Base-by-base conservation (phyloP, 2,888 invertebrate genomes). In the Adelphocoris suturalis region DNA sequence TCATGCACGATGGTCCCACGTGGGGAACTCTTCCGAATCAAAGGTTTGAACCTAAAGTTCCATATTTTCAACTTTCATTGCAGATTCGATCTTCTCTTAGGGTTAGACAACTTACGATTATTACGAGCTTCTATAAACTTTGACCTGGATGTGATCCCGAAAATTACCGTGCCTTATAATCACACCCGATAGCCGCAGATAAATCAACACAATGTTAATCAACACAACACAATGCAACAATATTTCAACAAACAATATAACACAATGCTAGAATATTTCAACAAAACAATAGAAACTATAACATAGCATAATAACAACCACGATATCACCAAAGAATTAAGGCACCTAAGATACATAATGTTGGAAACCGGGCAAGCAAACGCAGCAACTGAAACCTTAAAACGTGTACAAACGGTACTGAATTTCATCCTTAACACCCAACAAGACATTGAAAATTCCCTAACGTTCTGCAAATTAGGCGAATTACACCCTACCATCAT, bases 371-470 rank as follows among this genome's bases (percentile, higher is more conserved):
- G 57, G 0, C 57, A 57, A n/a, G n/a, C 5, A 7, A 57, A 57
- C n/a, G n/a, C 57, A n/a, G 57, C 57, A 57, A n/a, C 19, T 16
- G 16, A 57, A 7, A 57, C 57, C 0, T 19, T 68, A 23, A 23
- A 23, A 12, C 68, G 23, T 27, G 12, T 68, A 19, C 68, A 68
- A 27, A 68, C 27, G 2, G 3, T 68, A 5, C 27, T 68, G 9
- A 68, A 19, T 27, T 27, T 23, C 23, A 68, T 68, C 2, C 23
- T 68, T 1, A 7, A 52, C 52, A 52, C 52, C 12, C 52, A 5
- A 11, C 80, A 80, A 80, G 80, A 80, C 19, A 81, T 48, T 48
- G 81, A 81, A 19, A 81, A 48, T 13, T 48, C 81, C 7, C 19
- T 48, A 81, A 48, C 47, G 0, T 37, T 47, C n/a, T 81, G 81